These are phyloP conservation scores for Sinonovacula constricta DNA, from an alignment of 1,140 invertebrate species.

Conservation along the genomic window DNA sequence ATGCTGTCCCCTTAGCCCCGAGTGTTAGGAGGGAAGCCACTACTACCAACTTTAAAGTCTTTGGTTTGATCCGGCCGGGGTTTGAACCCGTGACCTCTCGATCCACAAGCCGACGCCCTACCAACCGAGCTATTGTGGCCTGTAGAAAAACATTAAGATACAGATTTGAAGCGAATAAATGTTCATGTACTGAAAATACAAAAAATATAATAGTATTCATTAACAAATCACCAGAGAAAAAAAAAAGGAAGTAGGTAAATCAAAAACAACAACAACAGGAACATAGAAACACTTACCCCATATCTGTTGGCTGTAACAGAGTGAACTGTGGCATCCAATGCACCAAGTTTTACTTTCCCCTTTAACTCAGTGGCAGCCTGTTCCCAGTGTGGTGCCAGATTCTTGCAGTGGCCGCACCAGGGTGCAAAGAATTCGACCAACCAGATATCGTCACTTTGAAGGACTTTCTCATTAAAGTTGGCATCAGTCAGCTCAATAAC, in stretches of 20 bases:
- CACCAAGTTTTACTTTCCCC: slow-evolving; percentile 95
- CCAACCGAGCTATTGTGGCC: background rate
- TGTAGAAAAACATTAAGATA: background rate
- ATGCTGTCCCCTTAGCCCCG: too few species aligned
- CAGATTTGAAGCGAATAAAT: background rate
- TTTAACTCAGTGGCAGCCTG: slow-evolving; percentile 95
- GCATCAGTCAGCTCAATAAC: slow-evolving; percentile 96
- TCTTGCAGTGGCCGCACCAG: slow-evolving; percentile 90
- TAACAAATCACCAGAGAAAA: too few species aligned
- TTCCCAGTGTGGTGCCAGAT: slow-evolving; percentile 96
- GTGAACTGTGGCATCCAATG: slow-evolving; percentile 96
- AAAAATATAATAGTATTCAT: background rate
- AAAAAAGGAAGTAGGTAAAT: too few species aligned
- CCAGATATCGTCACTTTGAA: slow-evolving; percentile 95
- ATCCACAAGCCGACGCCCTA: too few species aligned
- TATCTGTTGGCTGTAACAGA: slow-evolving; percentile 84
- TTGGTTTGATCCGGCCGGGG: too few species aligned
- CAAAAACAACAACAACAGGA: too few species aligned
- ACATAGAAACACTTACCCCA: too few species aligned
- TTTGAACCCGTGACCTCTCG: too few species aligned
- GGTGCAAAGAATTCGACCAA: slow-evolving; percentile 98
- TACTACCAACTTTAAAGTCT: too few species aligned
- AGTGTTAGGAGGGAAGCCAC: too few species aligned
- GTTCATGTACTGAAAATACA: background rate
- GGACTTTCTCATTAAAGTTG: slow-evolving; percentile 94